Conservation (phyloP, 2,888 invertebrate genomes). For the Drosophila siamana region DNA sequence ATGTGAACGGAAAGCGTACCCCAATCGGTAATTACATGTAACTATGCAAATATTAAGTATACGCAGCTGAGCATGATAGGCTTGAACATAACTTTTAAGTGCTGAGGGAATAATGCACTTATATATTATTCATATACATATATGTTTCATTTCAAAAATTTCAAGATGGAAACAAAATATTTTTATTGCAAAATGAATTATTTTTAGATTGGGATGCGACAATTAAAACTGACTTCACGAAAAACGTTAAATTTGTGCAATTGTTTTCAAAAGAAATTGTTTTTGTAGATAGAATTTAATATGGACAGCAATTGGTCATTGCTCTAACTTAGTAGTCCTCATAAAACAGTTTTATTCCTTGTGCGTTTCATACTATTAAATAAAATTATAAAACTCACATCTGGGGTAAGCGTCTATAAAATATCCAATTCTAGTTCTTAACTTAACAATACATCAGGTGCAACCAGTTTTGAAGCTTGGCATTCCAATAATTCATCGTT, state of each 20-base stretch:
- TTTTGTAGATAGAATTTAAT: not conserved
- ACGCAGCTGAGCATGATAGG: no score
- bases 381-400: not conserved
- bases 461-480: constrained; percentile 55
- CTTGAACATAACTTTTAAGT: no score
- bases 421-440: not conserved
- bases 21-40: constrained; percentile 82
- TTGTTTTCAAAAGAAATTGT: not conserved
- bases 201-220: not conserved
- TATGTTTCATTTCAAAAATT: no score
- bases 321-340: not conserved
- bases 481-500: constrained; percentile 34
- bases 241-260: not conserved
- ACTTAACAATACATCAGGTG: constrained; percentile 24
- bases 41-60: not conserved
- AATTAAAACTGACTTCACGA: not conserved
- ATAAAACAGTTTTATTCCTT: not conserved
- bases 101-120: no score
- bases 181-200: not conserved
- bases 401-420: not conserved
- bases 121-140: no score
- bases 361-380: not conserved
- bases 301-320: not conserved
- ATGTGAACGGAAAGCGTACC: constrained; percentile 83
- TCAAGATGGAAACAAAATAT: no score